Base-by-base conservation (phyloP, 1,140 invertebrate species). In the Drosophila arizonae region DNA sequence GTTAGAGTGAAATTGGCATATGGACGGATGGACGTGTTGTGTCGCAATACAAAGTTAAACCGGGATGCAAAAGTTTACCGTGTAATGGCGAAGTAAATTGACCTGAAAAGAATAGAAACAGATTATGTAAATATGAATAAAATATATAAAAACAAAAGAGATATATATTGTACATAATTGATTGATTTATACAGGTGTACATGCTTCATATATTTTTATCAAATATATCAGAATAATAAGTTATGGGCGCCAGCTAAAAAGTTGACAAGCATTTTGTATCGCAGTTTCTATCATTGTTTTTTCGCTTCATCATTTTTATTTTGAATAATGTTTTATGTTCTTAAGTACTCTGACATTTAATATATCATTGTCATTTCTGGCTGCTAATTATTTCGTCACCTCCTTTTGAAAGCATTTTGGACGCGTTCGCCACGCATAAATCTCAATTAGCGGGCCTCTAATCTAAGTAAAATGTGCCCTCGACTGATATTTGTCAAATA, bases 341-440 rank as follows among this genome's bases (percentile, higher is more conserved):
- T 58, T 45, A 43, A 65, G 30, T 65, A 33, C 26, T 46, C 50
- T 41, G 55, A 21, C 50, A 58, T 58, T 78, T 77, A 82, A 81
- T 82, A 78, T 52, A 75, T 81, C 79, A 82, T 62, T 81, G 65
- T 79, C 66, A 74, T 71, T 75, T 82, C 82, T 66, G 75, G 65
- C 64, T 70, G 57, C 61, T 67, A 71, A 75, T 78, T 81, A 70
- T 60, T 72, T 50, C 45, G 39, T 71, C 73, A 65, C 13, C 74
- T 79, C 48, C 6, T 50, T 46, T 48, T 61, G 48, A 21, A 24
- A n/a, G 10, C 11, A 13, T 39, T 26, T 26, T 21, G 54, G 10
- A 5, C 57, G 39, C 57, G 48, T 55, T 41, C 41, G 10, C 54
- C 21, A 46, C 56, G 64, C 70, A 72, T 72, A 72, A 72, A 72